phyloP scores from a whole-genome alignment of 2,797 vertebrate species.

The Pseudomugil gertrudae region DNA sequence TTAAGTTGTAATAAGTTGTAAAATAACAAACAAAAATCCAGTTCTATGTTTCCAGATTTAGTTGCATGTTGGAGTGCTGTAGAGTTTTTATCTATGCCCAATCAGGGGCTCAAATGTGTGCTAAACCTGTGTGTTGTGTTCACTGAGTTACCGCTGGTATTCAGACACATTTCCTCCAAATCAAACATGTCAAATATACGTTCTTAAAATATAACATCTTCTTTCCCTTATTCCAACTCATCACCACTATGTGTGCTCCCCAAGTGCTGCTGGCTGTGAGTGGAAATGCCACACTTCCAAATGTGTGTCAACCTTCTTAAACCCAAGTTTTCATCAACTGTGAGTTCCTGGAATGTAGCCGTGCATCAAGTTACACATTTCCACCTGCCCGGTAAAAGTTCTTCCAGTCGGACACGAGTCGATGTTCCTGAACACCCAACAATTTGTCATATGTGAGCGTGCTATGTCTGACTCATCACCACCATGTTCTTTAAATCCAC shows the following conservation, averaged over 20 bases:
- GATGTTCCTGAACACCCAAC: constrained; percentile 11
- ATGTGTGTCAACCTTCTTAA: constrained; percentile 13
- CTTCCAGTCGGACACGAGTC: background rate
- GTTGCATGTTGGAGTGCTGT: constrained; percentile 41
- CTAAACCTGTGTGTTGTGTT: constrained; percentile 57
- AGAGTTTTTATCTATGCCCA: constrained; percentile 59
- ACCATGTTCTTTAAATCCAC: background rate
- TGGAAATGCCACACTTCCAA: constrained; percentile 12
- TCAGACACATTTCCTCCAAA: constrained; percentile 30
- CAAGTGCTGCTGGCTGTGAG: constrained; percentile 1
- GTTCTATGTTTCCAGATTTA: constrained; percentile 43
- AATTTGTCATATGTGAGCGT: constrained; percentile 13
- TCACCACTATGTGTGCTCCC: constrained; percentile 27
- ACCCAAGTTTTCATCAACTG: constrained; percentile 2
- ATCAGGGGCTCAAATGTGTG: constrained; percentile 55
- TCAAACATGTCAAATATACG: constrained; percentile 46
- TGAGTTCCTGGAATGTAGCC: constrained; percentile 14
- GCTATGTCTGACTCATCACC: constrained; percentile 8
- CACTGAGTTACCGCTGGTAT: constrained; percentile 66
- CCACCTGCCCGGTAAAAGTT: constrained; percentile 3
- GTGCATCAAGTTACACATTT: background rate
- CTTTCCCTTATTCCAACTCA: background rate
- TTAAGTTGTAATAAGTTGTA: constrained; percentile 7
- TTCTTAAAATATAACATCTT: constrained; percentile 50
- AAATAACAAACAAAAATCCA: background rate